Evolutionary conservation across 2,888 invertebrate genomes (phyloP).

Genomic region (Eristalis pertinax): DNA sequence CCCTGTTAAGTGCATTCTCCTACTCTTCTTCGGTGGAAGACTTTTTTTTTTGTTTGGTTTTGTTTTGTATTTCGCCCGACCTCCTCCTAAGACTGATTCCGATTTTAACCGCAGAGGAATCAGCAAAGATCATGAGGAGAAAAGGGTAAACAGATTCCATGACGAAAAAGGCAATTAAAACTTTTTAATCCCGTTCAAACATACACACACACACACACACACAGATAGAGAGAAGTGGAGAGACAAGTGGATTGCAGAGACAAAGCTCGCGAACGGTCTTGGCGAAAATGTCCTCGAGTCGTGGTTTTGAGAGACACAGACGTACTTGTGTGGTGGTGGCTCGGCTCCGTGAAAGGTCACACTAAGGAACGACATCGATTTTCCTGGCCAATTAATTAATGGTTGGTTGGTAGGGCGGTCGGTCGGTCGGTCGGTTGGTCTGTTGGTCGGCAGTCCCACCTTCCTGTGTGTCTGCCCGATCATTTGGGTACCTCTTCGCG

Average conservation of each 20-base stretch:
- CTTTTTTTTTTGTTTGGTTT: neutral
- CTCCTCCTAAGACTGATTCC: conserved; percentile 7
- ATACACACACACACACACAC: neutral
- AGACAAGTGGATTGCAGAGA: neutral
- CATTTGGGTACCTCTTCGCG: too few species aligned
- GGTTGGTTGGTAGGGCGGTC: neutral
- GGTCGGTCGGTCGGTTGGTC: neutral
- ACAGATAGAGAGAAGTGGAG: neutral
- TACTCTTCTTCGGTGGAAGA: conserved; percentile 5
- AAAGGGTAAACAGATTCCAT: conserved; percentile 8
- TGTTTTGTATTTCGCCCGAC: neutral
- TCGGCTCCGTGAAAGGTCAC: conserved; percentile 46
- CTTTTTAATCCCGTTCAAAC: conserved; percentile 65
- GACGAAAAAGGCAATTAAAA: conserved; percentile 66
- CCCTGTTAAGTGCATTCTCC: conserved; percentile 44
- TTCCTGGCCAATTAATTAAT: conserved; percentile 61
- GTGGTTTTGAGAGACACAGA: conserved; percentile 18
- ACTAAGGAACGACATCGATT: conserved; percentile 47
- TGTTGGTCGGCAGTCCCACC: neutral
- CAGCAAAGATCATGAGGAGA: conserved; percentile 11
- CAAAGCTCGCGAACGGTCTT: conserved; percentile 51
- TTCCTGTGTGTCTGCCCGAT: neutral
- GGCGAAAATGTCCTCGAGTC: conserved; percentile 46
- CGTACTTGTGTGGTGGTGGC: neutral
- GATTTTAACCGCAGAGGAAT: conserved; percentile 6